A percentile compares a stretch with the other conserved stretches of the same genome.
These are phyloP conservation scores for Orthonevra nobilis DNA, from an alignment of 2,888 invertebrate species.

Conservation along the genomic window DNA sequence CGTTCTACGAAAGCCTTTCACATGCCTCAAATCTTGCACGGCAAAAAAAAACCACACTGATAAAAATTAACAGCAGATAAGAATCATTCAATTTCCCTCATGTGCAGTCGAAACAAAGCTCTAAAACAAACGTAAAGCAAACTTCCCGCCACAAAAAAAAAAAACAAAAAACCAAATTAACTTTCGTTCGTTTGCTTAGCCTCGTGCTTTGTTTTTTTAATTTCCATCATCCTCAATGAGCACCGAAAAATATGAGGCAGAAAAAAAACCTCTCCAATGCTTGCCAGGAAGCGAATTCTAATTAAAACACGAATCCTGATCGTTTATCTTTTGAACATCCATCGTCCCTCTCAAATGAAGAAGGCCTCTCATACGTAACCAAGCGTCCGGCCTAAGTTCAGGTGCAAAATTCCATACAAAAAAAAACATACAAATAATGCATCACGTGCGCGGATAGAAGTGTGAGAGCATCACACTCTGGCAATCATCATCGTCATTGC, in stretches of 20 bases:
- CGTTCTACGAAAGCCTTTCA: too few species aligned
- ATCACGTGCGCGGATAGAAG: conserved; percentile 6
- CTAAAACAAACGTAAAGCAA: conserved; percentile 14
- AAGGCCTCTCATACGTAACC: too few species aligned
- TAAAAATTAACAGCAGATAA: conserved; percentile 16
- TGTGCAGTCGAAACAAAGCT: conserved; percentile 18
- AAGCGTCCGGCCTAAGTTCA: conserved; percentile 24
- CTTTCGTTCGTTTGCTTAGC: conserved; percentile 3
- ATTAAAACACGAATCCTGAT: conserved; percentile 69
- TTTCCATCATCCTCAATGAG: neutral
- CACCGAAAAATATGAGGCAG: too few species aligned
- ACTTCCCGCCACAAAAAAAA: conserved; percentile 2
- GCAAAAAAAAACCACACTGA: too few species aligned
- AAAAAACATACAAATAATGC: conserved; percentile 21
- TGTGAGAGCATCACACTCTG: conserved; percentile 48
- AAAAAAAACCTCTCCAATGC: too few species aligned
- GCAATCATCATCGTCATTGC: conserved; percentile 68
- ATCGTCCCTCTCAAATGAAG: too few species aligned
- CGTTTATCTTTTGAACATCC: conserved; percentile 66
- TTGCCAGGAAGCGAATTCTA: conserved; percentile 53
- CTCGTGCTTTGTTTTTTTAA: neutral
- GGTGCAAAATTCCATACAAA: conserved; percentile 36
- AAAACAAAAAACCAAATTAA: neutral
- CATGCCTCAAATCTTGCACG: too few species aligned
- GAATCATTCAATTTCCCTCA: conserved; percentile 40